Evolutionary conservation across 2,888 invertebrate species (phyloP).

Genomic region (Saturnia japonica): DNA sequence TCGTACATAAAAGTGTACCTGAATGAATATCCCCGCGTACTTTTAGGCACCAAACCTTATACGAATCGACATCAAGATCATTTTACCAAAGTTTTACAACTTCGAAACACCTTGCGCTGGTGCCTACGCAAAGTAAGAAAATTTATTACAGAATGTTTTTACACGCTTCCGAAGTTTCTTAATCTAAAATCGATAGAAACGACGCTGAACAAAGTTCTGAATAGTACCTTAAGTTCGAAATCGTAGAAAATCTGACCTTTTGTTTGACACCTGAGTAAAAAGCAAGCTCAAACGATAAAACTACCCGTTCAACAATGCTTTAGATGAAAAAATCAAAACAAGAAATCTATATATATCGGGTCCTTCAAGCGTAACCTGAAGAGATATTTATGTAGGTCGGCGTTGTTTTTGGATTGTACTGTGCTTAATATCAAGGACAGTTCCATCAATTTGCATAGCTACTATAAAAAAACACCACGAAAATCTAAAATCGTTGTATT

Average conservation of each 20-base stretch:
- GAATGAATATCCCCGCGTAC: constrained; percentile 24
- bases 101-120: constrained; percentile 50
- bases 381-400: no score
- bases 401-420: no score
- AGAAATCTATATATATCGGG: background rate
- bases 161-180: constrained; percentile 74
- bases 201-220: constrained; percentile 74
- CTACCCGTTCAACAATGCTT: constrained; percentile 45
- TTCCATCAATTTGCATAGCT: no score
- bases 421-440: no score
- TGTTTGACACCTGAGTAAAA: constrained; percentile 71
- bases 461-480: no score
- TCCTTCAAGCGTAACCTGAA: no score
- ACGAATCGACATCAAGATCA: constrained; percentile 43
- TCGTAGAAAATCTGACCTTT: constrained; percentile 72
- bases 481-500: no score
- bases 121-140: constrained; percentile 58
- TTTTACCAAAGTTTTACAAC: constrained; percentile 50
- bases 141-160: constrained; percentile 77
- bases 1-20: constrained; percentile 12
- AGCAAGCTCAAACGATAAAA: constrained; percentile 68
- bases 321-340: background rate
- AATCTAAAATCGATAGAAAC: constrained; percentile 80
- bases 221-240: constrained; percentile 73
- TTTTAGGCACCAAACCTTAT: constrained; percentile 8